These are phyloP conservation scores for Megaceryle alcyon DNA, from an alignment of 2,797 vertebrate species.

Conservation along the genomic window DNA sequence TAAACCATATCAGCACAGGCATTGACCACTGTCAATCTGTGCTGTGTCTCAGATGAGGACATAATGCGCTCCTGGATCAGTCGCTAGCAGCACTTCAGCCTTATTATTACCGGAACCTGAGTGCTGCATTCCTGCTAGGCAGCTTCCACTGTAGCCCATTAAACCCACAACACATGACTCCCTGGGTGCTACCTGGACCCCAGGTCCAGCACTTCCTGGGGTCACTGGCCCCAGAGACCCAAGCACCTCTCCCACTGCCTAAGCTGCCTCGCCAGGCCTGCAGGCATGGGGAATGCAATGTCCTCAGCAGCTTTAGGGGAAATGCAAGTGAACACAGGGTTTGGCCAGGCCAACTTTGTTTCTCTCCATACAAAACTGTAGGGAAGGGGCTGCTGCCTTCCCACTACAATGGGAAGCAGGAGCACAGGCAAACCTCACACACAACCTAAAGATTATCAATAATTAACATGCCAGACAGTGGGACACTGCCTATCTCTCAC, in stretches of 20 bases:
- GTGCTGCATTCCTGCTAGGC: neutral
- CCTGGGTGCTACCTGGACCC: neutral
- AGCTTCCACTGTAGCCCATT: neutral
- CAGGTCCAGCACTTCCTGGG: neutral
- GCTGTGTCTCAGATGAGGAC: neutral
- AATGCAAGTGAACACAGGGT: neutral
- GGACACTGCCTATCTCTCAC: neutral
- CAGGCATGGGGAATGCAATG: neutral
- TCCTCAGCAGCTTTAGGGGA: neutral
- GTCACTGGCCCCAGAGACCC: neutral
- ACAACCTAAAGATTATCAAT: neutral
- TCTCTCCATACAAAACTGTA: neutral
- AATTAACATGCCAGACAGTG: fast-evolving
- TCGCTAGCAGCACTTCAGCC: neutral
- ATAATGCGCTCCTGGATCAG: conserved; percentile 46
- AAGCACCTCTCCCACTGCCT: neutral
- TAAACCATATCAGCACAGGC: conserved; percentile 19
- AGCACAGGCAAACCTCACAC: neutral
- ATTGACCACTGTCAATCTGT: conserved; percentile 36
- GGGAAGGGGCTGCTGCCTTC: neutral
- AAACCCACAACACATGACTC: fast-evolving
- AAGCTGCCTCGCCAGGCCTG: neutral
- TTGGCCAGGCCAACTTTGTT: neutral
- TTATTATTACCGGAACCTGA: conserved; percentile 5
- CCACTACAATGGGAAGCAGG: neutral